A percentile compares a stretch with the other conserved stretches of the same genome.
These are phyloP conservation scores for Acanthurus lineatus DNA, from an alignment of 2,797 vertebrate species.

Conservation along the genomic window DNA sequence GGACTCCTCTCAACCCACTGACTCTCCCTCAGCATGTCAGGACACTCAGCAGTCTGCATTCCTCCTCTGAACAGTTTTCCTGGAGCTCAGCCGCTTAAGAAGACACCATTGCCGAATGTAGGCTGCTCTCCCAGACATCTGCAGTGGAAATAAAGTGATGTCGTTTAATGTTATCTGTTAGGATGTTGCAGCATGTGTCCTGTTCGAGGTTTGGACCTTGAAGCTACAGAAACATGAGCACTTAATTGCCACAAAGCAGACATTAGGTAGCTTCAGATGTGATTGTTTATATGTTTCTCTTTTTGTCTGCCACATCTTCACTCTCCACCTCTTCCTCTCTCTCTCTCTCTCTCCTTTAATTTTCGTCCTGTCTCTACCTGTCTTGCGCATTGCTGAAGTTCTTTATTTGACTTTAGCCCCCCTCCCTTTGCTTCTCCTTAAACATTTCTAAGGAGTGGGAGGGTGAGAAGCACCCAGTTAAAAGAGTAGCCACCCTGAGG, in stretches of 20 bases:
- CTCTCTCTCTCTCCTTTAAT: constrained; percentile 28
- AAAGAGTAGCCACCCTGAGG: constrained; percentile 55
- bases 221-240: background rate
- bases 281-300: constrained; percentile 23
- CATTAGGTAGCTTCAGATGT: background rate
- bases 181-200: background rate
- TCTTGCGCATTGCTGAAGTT: constrained; percentile 76
- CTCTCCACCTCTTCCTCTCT: constrained; percentile 12
- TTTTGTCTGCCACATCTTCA: constrained; percentile 49
- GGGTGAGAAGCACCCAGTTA: constrained; percentile 45
- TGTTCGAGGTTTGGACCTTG: background rate
- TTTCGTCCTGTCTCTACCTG: constrained; percentile 83
- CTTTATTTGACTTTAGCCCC: constrained; percentile 57
- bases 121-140: constrained; percentile 27
- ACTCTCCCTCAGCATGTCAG: constrained; percentile 61
- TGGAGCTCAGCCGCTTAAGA: constrained; percentile 44
- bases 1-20: constrained; percentile 39
- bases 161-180: background rate
- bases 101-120: constrained; percentile 28
- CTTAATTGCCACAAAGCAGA: background rate
- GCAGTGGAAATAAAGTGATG: background rate
- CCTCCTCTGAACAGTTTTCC: constrained; percentile 59
- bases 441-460: constrained; percentile 41
- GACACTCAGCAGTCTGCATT: constrained; percentile 72
- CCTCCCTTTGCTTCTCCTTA: constrained; percentile 31